Evolutionary conservation across 2,888 invertebrate genomes (phyloP), one percentile per base, ranked within the genome.

Genomic region (Maniola hyperantus): DNA sequence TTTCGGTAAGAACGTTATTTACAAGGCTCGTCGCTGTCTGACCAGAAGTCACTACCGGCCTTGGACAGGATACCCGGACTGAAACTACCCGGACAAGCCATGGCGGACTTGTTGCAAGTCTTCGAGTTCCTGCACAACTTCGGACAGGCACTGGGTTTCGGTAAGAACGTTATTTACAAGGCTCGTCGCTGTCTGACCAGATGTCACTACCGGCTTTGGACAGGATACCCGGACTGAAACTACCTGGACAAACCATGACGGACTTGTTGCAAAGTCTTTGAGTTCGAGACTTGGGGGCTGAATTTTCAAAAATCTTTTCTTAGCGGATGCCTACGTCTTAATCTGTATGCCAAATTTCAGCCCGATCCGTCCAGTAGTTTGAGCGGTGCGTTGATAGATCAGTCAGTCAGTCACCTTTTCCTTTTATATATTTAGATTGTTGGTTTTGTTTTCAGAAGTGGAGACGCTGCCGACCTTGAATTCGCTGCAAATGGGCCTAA

Each of bases 41-140:
- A 96, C 79, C 96, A 96, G 79, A 94, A 95, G 79, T 89, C 94
- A 0, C 87, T 97, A 71, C 97, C 97, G 0, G 92, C 94, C 5
- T 90, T 97, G 64, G 94, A 95, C 65, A 93, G 98, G 73, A 95
- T 99, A 74, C 95, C 96, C 0, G 97, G 97, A 1, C 91, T 97
- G 65, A 95, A 95, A 79, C 89, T 99, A 62, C 94, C 97, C 0
- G 98, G 98, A 0, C 95, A 97, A 81, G 98, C 98, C 0, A 97
- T 98, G 92, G 96, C 97, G 0, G 97, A 99, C 86, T 93, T 97
- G 53, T 92, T n/a, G n/a, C n/a, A n/a, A n/a, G n/a, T n/a, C n/a
- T n/a, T n/a, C n/a, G 99, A 99, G 91, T 99, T 99, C 84, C 93
- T 99, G 73, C 97, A 98, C 79, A 99, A 98, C 90, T 99, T 99